These are phyloP conservation scores for Hepsetus odoe DNA, from an alignment of 2,113 vertebrate species.

Conservation along the genomic window DNA sequence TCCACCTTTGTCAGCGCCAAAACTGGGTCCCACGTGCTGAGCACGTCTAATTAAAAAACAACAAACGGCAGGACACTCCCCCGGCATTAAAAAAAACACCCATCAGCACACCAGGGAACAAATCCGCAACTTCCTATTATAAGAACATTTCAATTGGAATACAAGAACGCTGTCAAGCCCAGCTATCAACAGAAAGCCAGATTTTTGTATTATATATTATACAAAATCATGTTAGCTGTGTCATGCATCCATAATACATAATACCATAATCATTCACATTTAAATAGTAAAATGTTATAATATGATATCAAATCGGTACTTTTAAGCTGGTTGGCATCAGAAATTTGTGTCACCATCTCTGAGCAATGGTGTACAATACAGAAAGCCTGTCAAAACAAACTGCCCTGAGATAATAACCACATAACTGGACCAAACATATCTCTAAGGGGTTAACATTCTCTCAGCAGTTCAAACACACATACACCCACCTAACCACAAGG, in stretches of 20 bases:
- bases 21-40: constrained; percentile 64
- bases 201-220: not conserved
- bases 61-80: constrained; percentile 77
- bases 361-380: not conserved
- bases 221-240: not conserved
- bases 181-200: not conserved
- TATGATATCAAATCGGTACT: not conserved
- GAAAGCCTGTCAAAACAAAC: not conserved
- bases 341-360: not conserved
- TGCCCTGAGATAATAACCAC: constrained; percentile 65
- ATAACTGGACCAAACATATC: constrained; percentile 68
- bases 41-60: constrained; percentile 83
- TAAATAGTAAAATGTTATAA: too few relatives aligned
- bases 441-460: constrained; percentile 63
- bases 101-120: constrained; percentile 79
- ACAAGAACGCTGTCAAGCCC: constrained; percentile 18
- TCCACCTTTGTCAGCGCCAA: constrained; percentile 76
- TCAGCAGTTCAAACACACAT: constrained; percentile 62
- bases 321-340: not conserved
- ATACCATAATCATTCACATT: not conserved
- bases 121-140: constrained; percentile 57
- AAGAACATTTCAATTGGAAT: constrained; percentile 58
- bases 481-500: not conserved
- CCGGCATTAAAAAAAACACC: constrained; percentile 73
- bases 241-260: too few relatives aligned